A percentile compares a stretch with the other conserved stretches of the same genome.
These are phyloP conservation scores for Henricia sp. DNA, from an alignment of 53 echinoderm and acorn worm species.

Conservation along the genomic window DNA sequence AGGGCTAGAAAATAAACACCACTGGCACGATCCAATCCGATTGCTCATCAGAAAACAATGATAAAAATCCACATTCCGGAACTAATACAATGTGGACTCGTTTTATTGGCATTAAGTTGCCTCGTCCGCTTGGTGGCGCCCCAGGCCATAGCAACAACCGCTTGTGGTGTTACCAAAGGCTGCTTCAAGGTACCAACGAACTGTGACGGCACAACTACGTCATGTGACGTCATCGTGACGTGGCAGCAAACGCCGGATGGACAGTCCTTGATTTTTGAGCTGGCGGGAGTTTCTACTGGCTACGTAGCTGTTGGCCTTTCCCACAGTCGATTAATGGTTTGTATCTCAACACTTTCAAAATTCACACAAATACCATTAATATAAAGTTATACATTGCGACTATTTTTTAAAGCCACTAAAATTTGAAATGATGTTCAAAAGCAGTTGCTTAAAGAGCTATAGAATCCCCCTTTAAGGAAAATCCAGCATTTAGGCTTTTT, in stretches of 20 bases:
- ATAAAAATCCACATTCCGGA: neutral
- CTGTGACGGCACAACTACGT: conserved; percentile 4
- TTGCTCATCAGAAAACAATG: neutral
- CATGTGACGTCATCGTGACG: conserved; percentile 40
- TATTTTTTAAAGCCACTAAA: neutral
- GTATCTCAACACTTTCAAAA: neutral
- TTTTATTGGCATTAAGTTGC: neutral
- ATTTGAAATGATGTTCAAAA: too few species aligned
- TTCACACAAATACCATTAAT: neutral
- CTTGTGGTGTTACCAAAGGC: conserved; percentile 8
- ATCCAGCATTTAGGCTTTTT: too few species aligned
- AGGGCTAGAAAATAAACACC: too few species aligned
- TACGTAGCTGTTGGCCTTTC: conserved; percentile 37
- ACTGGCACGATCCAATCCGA: too few species aligned
- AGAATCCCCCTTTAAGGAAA: too few species aligned
- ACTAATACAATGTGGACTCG: neutral
- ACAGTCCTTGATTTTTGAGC: neutral
- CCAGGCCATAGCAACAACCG: neutral
- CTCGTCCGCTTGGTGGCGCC: neutral
- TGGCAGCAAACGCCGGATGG: conserved; percentile 34
- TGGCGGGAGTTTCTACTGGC: conserved; percentile 11
- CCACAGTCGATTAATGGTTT: conserved; percentile 12
- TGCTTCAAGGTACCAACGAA: neutral
- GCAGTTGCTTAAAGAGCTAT: too few species aligned
- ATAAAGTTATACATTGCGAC: neutral